Base-by-base conservation (phyloP, 35 echinoderm and acorn worm genomes). In the Ptychodera flava region DNA sequence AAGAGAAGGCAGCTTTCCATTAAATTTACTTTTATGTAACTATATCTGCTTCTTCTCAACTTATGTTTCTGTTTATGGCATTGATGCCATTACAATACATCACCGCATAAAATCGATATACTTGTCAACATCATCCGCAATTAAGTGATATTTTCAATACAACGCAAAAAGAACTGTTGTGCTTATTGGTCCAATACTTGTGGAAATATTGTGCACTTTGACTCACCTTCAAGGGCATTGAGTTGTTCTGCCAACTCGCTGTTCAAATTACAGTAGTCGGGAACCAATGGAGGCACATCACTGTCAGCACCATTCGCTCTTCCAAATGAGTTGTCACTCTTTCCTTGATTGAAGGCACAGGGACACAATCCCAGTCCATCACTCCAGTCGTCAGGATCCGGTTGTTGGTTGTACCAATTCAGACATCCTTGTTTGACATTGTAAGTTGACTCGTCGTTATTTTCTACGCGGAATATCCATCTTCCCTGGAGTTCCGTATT, bases 361-460 rank as follows among this genome's bases (percentile, higher is more conserved):
- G 89, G 89, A 75, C 89, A 91, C 33, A 83, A 76, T 36, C 36
- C 84, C 15, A 91, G 53, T 0, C 15, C 33, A 0, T 0, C 10
- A 32, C 32, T 37, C 89, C 89, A 91, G 0, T 15, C 28, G 32
- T 34, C 2, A 0, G 89, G 36, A 29, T 76, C 34, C 16, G 77
- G 35, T 36, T 91, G 82, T 6, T 35, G 35, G 0, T 86, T 35
- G 52, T 91, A 91, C 89, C 89, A 91, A 53, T 91, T 83, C 0
- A 80, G 1, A 76, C 89, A 91, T 79, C 35, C 79, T 28, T 91
- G 83, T 37, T 81, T 79, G 14, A 83, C 78, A 86, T 91, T 91
- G 0, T 85, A 29, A 0, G 84, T 86, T 15, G 35, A 64, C 36
- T 86, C 84, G 15, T 53, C 81, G 37, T 91, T 91, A 14, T 80